phyloP scores from a whole-genome alignment of 64 coral and sea anemone species.

The Exaiptasia diaphana region DNA sequence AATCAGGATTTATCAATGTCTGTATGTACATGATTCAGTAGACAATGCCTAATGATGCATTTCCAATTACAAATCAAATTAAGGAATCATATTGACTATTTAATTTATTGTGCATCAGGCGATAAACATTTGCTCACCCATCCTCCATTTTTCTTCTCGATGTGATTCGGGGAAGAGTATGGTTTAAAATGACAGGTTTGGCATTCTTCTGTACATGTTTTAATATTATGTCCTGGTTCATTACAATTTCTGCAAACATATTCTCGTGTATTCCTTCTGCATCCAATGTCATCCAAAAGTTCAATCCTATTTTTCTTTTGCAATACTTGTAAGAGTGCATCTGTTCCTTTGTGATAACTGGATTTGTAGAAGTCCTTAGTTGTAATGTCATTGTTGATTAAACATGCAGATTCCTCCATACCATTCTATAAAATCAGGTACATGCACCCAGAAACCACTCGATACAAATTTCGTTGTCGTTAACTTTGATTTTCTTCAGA shows the following conservation, averaged over 20 bases:
- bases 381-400: neutral
- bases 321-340: neutral
- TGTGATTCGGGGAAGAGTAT: neutral
- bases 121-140: neutral
- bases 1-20: too few species aligned
- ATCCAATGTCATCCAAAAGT: neutral
- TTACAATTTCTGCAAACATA: neutral
- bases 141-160: neutral
- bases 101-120: too few species aligned
- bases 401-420: neutral
- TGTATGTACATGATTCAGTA: too few species aligned
- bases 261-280: neutral
- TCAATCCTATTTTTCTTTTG: neutral
- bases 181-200: neutral
- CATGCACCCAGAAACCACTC: conserved; percentile 16
- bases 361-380: neutral
- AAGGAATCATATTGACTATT: too few species aligned
- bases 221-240: neutral
- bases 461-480: neutral
- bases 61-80: too few species aligned
- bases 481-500: neutral
- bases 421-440: neutral
- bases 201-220: neutral
- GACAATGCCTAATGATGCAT: too few species aligned
- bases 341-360: neutral